A percentile compares a stretch with the other conserved stretches of the same genome.
These are phyloP conservation scores for Mnemiopsis leidyi DNA, from an alignment of 37 sponge, comb jelly and placozoan genomes.

Conservation along the genomic window DNA sequence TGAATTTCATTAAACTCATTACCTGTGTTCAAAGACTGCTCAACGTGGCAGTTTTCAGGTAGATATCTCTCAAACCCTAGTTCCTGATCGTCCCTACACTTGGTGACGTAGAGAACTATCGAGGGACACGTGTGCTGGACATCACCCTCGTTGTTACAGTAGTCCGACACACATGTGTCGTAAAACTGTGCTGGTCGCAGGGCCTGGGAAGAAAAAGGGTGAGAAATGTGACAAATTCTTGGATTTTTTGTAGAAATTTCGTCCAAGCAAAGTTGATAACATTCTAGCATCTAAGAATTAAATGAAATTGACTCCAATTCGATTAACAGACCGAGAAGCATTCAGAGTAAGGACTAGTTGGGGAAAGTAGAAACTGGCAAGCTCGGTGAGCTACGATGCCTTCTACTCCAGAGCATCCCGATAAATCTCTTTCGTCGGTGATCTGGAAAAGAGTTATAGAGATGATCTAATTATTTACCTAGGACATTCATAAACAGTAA, in stretches of 20 bases:
- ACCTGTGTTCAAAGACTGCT: background rate
- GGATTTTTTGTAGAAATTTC: too few relatives aligned
- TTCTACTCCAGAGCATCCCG: background rate
- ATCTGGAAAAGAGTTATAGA: too few relatives aligned
- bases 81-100: background rate
- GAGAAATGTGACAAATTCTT: background rate
- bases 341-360: background rate
- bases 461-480: too few relatives aligned
- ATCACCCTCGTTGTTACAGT: background rate
- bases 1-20: too few relatives aligned
- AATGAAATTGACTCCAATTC: background rate
- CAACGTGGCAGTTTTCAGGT: background rate
- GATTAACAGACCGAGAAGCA: conserved; percentile 27
- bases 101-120: background rate
- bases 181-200: background rate
- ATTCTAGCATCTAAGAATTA: too few relatives aligned
- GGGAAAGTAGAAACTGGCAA: background rate
- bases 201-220: background rate
- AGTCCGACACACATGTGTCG: conserved; percentile 4
- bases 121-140: background rate
- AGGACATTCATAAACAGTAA: too few relatives aligned
- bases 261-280: too few relatives aligned
- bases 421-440: background rate
- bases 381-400: background rate
- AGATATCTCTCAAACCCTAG: background rate